A percentile compares a stretch with the other conserved stretches of the same genome.
Evolutionary conservation across 2,113 vertebrate genomes (phyloP).

Genomic region (Callipepla squamata): DNA sequence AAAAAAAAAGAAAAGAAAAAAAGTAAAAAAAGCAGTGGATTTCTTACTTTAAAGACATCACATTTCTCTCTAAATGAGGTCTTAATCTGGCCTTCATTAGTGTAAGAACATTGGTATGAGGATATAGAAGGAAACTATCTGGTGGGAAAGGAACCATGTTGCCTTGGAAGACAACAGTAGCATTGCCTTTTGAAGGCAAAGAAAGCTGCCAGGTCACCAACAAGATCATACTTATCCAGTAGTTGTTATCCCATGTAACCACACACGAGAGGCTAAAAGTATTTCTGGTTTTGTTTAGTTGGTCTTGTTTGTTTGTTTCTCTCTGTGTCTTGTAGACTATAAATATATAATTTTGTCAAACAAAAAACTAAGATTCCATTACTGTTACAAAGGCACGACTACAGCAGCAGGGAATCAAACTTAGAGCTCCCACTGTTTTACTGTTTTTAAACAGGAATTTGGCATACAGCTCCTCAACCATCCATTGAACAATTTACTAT

Average conservation of each 20-base stretch:
- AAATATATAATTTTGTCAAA: background rate
- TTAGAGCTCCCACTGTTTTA: background rate
- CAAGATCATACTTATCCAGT: background rate
- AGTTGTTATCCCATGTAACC: background rate
- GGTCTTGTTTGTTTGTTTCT: background rate
- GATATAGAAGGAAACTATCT: background rate
- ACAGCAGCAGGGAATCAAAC: background rate
- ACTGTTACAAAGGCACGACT: background rate
- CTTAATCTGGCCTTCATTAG: background rate
- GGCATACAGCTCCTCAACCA: background rate
- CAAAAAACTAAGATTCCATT: background rate
- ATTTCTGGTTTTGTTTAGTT: background rate
- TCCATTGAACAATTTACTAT: background rate
- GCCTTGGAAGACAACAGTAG: background rate
- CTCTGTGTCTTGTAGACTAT: background rate
- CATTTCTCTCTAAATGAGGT: background rate
- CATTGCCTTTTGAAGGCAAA: background rate
- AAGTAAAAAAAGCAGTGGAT: background rate
- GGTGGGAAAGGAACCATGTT: background rate
- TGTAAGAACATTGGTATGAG: accelerated
- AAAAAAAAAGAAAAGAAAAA: background rate
- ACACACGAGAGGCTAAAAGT: background rate
- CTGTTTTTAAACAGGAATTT: background rate
- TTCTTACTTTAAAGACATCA: background rate
- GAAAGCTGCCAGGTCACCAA: background rate